These are phyloP conservation scores for Camptogramma bilineatum DNA, from an alignment of 2,888 invertebrate species.

Conservation along the genomic window DNA sequence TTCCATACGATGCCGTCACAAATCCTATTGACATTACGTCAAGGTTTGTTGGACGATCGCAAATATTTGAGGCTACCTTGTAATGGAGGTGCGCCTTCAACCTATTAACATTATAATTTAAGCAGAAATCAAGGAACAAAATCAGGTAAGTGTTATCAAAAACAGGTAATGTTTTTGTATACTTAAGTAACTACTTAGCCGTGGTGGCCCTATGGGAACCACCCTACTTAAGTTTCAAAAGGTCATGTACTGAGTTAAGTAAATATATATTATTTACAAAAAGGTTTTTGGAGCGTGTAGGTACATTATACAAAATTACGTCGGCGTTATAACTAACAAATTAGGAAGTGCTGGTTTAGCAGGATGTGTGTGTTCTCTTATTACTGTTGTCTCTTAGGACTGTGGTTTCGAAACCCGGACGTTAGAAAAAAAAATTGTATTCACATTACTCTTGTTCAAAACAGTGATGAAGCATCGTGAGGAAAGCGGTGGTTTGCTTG, in stretches of 20 bases:
- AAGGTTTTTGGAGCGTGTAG: neutral
- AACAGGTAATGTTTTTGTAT: neutral
- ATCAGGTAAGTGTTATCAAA: neutral
- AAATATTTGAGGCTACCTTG: constrained; percentile 59
- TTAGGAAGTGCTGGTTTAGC: too few species aligned
- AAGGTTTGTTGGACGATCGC: constrained; percentile 61
- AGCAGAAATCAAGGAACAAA: constrained; percentile 1
- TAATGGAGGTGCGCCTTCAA: constrained; percentile 45
- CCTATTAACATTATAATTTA: constrained; percentile 23
- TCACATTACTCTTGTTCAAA: too few species aligned
- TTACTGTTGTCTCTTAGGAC: too few species aligned
- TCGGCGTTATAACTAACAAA: neutral
- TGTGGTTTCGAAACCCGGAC: too few species aligned
- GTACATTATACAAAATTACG: neutral
- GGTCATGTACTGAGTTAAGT: neutral
- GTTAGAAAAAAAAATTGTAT: too few species aligned
- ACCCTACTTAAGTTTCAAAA: constrained; percentile 1
- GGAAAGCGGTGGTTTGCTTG: too few species aligned
- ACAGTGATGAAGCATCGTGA: too few species aligned
- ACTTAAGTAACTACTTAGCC: neutral
- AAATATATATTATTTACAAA: constrained; percentile 1
- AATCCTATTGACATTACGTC: constrained; percentile 61
- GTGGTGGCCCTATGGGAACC: neutral
- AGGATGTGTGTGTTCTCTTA: too few species aligned
- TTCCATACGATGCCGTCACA: constrained; percentile 43